These are phyloP conservation scores for Anguilla rostrata DNA, from an alignment of 2,113 vertebrate genomes.

Conservation along the genomic window DNA sequence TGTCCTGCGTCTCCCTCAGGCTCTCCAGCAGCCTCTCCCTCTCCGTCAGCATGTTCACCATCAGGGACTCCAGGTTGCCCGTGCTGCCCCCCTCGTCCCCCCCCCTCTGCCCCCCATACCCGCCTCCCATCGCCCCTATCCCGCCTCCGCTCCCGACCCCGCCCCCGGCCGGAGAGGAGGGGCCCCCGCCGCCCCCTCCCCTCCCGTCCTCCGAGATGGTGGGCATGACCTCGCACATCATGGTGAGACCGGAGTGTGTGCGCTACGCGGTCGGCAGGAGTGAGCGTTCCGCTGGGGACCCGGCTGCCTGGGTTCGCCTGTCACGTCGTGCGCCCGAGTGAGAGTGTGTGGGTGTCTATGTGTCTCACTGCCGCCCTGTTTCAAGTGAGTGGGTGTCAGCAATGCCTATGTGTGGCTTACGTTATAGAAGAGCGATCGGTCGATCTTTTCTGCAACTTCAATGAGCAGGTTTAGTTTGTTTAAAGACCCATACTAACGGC, in stretches of 20 bases:
- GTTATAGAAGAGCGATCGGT: background rate
- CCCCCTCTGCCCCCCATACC: constrained; percentile 63
- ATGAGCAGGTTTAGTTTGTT: background rate
- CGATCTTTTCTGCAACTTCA: background rate
- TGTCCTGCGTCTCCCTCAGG: constrained; percentile 90
- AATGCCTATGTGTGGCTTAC: background rate
- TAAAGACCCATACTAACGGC: background rate
- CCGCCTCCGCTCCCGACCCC: constrained; percentile 70
- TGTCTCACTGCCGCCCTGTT: background rate
- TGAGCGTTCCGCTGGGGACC: background rate
- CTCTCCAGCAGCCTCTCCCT: constrained; percentile 89
- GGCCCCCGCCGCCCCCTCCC: constrained; percentile 71
- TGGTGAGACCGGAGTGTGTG: constrained; percentile 63
- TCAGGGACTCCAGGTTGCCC: constrained; percentile 88
- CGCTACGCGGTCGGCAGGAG: constrained; percentile 17
- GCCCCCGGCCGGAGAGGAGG: constrained; percentile 68
- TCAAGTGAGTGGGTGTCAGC: background rate
- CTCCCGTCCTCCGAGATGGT: constrained; percentile 92
- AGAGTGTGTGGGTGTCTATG: constrained; percentile 9
- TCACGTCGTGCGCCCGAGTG: constrained; percentile 50
- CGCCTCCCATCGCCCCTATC: constrained; percentile 65
- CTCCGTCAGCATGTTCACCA: constrained; percentile 97
- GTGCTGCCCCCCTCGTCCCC: constrained; percentile 85
- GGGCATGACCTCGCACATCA: constrained; percentile 97
- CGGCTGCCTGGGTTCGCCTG: constrained; percentile 27